These are phyloP conservation scores for Bettongia penicillata DNA, from an alignment of 2,113 vertebrate genomes.

Conservation along the genomic window DNA sequence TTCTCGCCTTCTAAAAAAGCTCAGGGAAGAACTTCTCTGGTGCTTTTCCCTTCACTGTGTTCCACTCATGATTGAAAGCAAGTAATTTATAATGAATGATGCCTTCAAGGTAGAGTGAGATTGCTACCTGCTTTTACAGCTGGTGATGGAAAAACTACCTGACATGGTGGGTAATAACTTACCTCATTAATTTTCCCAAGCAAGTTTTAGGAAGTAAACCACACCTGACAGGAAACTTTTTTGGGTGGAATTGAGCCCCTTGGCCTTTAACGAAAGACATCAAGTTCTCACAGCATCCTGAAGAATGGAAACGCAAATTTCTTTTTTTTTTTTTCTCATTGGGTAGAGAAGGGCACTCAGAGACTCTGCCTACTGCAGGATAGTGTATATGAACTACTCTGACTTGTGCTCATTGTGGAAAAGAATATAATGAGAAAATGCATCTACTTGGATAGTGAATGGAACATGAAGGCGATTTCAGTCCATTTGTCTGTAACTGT, in stretches of 20 bases:
- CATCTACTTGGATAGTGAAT: conserved; percentile 44
- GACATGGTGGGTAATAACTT: conserved; percentile 72
- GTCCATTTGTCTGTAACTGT: conserved; percentile 57
- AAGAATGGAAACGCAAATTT: neutral
- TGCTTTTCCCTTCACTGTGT: conserved; percentile 69
- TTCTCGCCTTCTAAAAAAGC: conserved; percentile 50
- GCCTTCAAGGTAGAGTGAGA: conserved; percentile 75
- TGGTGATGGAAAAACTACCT: conserved; percentile 69
- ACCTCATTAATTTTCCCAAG: conserved; percentile 64
- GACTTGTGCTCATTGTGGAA: conserved; percentile 52
- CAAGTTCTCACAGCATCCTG: conserved; percentile 44
- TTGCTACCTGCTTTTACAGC: conserved; percentile 67
- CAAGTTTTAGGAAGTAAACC: conserved; percentile 58
- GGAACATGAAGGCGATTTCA: conserved; percentile 64
- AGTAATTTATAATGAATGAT: conserved; percentile 77
- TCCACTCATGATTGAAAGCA: conserved; percentile 72
- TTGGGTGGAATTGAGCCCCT: conserved; percentile 7
- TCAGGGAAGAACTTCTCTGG: conserved; percentile 45
- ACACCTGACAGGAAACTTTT: conserved; percentile 60
- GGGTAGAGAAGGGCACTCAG: conserved; percentile 44
- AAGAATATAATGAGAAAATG: conserved; percentile 60
- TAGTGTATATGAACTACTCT: conserved; percentile 60
- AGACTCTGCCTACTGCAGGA: conserved; percentile 35
- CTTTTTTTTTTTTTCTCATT: neutral
- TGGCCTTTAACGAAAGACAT: conserved; percentile 39